Evolutionary conservation across 2,797 vertebrate species (phyloP).

Genomic region (Pteronotus mesoamericanus): DNA sequence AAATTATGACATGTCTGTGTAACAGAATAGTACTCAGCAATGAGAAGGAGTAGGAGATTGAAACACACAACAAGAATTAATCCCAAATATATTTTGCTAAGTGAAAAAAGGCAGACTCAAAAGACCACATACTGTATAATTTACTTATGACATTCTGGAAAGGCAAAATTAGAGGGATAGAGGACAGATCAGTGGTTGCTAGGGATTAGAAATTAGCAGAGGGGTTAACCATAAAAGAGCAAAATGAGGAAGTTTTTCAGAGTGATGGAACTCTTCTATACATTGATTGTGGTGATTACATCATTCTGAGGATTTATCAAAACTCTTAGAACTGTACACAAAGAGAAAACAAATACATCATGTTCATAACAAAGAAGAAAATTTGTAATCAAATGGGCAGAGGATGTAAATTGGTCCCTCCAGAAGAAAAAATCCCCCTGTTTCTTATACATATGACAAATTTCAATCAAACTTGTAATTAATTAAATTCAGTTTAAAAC

Average conservation of each 20-base stretch:
- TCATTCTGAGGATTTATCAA: not conserved
- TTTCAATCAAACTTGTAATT: not conserved
- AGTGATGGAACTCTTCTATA: not conserved
- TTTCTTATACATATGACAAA: not conserved
- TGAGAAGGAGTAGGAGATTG: not conserved
- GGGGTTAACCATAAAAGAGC: not conserved
- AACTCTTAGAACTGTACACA: not conserved
- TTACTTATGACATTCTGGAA: not conserved
- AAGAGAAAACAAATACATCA: not conserved
- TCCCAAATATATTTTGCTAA: not conserved
- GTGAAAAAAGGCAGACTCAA: not conserved
- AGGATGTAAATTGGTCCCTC: not conserved
- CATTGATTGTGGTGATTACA: not conserved
- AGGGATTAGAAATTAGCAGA: not conserved
- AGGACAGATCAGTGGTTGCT: not conserved
- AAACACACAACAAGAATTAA: not conserved
- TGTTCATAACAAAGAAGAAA: not conserved
- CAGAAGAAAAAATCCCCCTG: not conserved
- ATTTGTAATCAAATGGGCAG: not conserved
- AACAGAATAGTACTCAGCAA: not conserved
- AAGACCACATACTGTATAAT: not conserved
- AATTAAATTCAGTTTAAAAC: not conserved
- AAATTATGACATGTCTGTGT: not conserved
- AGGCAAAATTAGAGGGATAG: not conserved
- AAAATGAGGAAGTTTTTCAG: not conserved